These are phyloP conservation scores for Anarsia innoxiella DNA, from an alignment of 2,888 invertebrate species.

Conservation along the genomic window DNA sequence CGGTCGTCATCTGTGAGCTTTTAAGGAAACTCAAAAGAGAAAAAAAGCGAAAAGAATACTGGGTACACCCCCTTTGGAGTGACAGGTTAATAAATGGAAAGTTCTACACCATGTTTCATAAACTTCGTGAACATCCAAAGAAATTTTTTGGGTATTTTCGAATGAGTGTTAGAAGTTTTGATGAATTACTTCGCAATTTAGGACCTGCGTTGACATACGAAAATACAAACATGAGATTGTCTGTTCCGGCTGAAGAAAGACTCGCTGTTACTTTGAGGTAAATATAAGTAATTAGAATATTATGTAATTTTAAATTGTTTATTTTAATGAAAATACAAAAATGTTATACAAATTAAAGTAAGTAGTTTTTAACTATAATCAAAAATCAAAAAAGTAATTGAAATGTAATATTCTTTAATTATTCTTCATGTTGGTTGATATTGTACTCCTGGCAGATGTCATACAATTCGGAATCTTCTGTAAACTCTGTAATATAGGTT, in stretches of 20 bases:
- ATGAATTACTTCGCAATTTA: constrained; percentile 9
- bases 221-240: constrained; percentile 8
- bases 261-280: constrained; percentile 9
- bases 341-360: constrained; percentile 5
- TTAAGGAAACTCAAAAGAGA: constrained; percentile 4
- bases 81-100: constrained; percentile 15
- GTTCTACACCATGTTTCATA: constrained; percentile 13
- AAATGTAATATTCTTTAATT: constrained; percentile 1
- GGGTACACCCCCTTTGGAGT: constrained; percentile 13
- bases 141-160: constrained; percentile 12
- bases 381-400: constrained; percentile 3
- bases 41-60: constrained; percentile 10
- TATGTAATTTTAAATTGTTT: constrained; percentile 4
- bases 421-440: constrained; percentile 7
- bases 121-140: constrained; percentile 12
- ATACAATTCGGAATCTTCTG: constrained; percentile 10
- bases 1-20: constrained; percentile 6
- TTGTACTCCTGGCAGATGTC: constrained; percentile 9
- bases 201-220: constrained; percentile 6
- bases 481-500: constrained; percentile 6
- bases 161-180: constrained; percentile 8
- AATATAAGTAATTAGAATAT: constrained; percentile 5
- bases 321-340: constrained; percentile 6
- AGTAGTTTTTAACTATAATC: constrained; percentile 4
- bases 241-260: constrained; percentile 8